Conservation (phyloP, 2,797 vertebrate genomes). For the Prionace glauca region DNA sequence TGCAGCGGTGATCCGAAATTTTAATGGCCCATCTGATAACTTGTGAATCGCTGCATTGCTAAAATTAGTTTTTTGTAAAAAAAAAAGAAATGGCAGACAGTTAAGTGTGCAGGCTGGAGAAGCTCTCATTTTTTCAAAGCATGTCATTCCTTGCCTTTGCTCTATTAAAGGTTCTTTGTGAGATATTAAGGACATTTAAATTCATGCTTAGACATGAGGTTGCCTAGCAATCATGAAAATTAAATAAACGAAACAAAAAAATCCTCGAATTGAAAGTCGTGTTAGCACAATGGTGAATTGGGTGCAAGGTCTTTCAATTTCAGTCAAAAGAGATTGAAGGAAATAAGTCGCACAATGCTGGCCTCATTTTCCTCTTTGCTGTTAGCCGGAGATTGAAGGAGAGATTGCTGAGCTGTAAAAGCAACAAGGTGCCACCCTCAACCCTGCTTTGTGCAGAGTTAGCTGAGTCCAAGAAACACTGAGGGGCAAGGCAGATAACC, state of each 20-base stretch:
- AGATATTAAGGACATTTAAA: neutral
- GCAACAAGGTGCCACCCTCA: neutral
- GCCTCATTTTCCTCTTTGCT: neutral
- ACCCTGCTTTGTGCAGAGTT: neutral
- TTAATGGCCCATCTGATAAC: neutral
- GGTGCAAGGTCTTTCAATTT: neutral
- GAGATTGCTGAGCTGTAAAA: neutral
- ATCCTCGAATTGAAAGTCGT: neutral
- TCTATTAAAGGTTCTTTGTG: neutral
- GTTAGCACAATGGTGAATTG: neutral
- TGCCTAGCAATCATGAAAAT: constrained; percentile 25
- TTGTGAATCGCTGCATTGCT: neutral
- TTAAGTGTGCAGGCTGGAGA: constrained; percentile 19
- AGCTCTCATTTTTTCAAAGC: neutral
- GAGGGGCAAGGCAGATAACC: neutral
- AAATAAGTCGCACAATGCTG: neutral
- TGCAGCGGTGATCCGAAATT: neutral
- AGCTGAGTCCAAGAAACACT: neutral
- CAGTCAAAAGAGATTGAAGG: neutral
- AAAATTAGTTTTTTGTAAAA: neutral
- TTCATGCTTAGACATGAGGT: neutral
- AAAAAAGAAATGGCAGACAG: neutral
- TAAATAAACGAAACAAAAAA: neutral
- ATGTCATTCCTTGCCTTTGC: neutral
- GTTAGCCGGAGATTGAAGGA: neutral